A percentile compares a stretch with the other conserved stretches of the same genome.
Evolutionary conservation across 2,888 invertebrate genomes (phyloP).

Genomic region (Rhaphigaster nebulosa): DNA sequence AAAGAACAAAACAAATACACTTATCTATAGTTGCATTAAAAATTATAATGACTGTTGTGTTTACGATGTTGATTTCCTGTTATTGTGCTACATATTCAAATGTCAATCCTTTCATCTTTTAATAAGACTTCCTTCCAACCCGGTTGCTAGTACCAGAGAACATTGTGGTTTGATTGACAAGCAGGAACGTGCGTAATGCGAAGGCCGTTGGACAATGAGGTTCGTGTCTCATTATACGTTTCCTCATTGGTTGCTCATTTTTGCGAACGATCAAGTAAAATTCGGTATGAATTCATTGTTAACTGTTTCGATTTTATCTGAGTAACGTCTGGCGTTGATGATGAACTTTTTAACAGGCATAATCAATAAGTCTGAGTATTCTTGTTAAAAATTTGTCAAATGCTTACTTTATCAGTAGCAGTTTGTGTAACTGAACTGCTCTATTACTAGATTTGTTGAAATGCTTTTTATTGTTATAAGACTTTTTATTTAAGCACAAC

Average conservation of each 20-base stretch:
- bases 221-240: not conserved
- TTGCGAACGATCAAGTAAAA: not conserved
- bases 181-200: not conserved
- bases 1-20: too few relatives aligned
- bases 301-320: too few relatives aligned
- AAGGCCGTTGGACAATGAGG: not conserved
- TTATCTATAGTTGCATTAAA: not conserved
- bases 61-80: not conserved
- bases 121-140: not conserved
- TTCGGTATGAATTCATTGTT: not conserved
- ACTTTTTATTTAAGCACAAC: too few relatives aligned
- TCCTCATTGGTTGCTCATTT: not conserved
- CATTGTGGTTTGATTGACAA: not conserved
- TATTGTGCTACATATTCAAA: not conserved
- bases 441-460: too few relatives aligned
- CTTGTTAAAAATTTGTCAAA: too few relatives aligned
- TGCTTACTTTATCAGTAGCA: too few relatives aligned
- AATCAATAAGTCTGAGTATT: too few relatives aligned
- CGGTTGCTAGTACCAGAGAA: not conserved
- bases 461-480: too few relatives aligned
- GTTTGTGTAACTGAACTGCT: too few relatives aligned
- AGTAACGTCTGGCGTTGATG: too few relatives aligned
- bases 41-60: not conserved
- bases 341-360: too few relatives aligned
- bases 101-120: not conserved